phyloP scores from a whole-genome alignment of 1,140 invertebrate species.

The Drosophila nasuta region DNA sequence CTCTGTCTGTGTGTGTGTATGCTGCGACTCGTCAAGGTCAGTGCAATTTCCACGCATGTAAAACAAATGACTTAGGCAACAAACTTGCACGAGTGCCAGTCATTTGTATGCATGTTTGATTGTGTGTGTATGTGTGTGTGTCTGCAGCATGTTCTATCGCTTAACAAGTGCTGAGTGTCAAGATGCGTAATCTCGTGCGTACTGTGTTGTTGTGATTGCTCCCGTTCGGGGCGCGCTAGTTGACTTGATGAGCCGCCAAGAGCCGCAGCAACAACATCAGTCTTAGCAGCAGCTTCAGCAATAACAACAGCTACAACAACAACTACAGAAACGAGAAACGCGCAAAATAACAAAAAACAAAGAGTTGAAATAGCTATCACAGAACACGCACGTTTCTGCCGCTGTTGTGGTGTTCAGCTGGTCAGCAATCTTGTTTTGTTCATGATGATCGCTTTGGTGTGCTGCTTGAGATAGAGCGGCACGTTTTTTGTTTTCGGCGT shows the following conservation, averaged over 20 bases:
- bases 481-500: slow-evolving; percentile 69
- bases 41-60: slow-evolving; percentile 17
- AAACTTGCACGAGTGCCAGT: slow-evolving; percentile 24
- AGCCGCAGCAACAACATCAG: background rate
- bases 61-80: slow-evolving; percentile 55
- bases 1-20: background rate
- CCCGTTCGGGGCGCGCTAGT: slow-evolving; percentile 31
- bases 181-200: slow-evolving; percentile 45
- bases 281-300: no score
- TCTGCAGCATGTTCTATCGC: slow-evolving; percentile 27
- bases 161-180: slow-evolving; percentile 47
- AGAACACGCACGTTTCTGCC: slow-evolving; percentile 50
- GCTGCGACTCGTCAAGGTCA: slow-evolving; percentile 20
- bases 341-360: slow-evolving; percentile 12
- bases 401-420: slow-evolving; percentile 28
- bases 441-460: slow-evolving; percentile 66
- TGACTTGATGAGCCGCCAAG: slow-evolving; percentile 36
- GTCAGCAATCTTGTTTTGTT: slow-evolving; percentile 73
- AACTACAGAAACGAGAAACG: slow-evolving; percentile 1
- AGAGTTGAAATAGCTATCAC: slow-evolving; percentile 48
- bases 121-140: background rate
- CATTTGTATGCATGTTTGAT: background rate
- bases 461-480: slow-evolving; percentile 40
- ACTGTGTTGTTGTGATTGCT: slow-evolving; percentile 42
- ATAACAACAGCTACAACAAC: background rate